phyloP scores from a whole-genome alignment of 2,113 vertebrate genomes.

The Hydropotes inermis region DNA sequence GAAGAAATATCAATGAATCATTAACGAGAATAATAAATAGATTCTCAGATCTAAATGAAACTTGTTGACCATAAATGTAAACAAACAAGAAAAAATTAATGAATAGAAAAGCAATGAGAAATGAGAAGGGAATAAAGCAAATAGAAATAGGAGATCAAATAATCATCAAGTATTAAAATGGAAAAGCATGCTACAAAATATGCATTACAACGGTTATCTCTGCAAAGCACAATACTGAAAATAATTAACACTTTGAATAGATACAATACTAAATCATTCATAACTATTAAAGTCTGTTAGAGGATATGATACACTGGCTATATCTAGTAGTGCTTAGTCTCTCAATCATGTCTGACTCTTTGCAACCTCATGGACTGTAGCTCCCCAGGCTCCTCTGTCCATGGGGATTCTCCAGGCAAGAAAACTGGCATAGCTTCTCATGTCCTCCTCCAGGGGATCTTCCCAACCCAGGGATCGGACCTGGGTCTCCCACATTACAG shows the following conservation, averaged over 20 bases:
- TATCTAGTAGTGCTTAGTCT: accelerated
- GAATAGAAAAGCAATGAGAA: background rate
- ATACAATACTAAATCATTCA: background rate
- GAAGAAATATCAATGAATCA: background rate
- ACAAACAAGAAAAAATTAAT: background rate
- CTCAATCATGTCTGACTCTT: background rate
- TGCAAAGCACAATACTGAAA: background rate
- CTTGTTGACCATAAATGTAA: background rate
- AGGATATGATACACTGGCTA: background rate
- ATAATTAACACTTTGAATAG: background rate
- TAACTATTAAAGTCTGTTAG: background rate
- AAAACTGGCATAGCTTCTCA: background rate
- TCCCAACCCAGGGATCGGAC: background rate
- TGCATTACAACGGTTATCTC: background rate
- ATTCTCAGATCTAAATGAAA: background rate
- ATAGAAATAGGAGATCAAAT: background rate
- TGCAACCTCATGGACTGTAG: background rate
- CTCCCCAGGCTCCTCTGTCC: background rate
- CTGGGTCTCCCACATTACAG: accelerated
- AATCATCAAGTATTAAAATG: background rate
- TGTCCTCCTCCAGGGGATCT: background rate
- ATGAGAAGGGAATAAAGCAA: background rate
- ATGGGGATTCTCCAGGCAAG: background rate
- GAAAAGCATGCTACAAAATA: background rate
- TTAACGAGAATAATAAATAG: background rate